Base-by-base conservation (phyloP, 37 sponge, comb jelly and placozoan genomes). In the Bolinopsis microptera region DNA sequence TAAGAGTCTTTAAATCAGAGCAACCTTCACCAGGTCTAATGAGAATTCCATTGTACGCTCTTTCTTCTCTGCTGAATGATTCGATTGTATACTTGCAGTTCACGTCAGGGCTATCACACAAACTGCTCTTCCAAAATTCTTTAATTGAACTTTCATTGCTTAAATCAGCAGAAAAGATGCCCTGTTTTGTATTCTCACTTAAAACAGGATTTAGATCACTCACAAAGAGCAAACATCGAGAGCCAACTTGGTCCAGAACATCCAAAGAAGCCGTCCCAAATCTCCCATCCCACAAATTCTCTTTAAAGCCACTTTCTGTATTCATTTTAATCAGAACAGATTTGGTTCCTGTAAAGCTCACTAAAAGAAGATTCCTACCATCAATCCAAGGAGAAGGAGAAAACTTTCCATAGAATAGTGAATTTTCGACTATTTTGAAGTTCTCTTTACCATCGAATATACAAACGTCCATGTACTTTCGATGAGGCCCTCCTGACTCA, bases 361-460 rank as follows among this genome's bases (percentile, higher is more conserved):
- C 21, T 13, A 77, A 16, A 2, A 77, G 21, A 34, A 77, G 33
- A 77, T 77, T 1, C 27, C 18, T 34, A 28, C 32, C 36, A 18
- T 77, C 80, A 35, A 77, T 35, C 80, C 80, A 77, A 22, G 80
- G 80, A 32, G 80, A 77, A 16, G 80, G 36, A 22, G 80, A 77
- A 32, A 77, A 32, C 0, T 27, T 35, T 1, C 80, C 80, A 18
- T 13, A 77, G 21, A 28, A 77, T 35, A 33, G 36, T 8, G 80
- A 77, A 77, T 77, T 77, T 33, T 27, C 33, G 9, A 77, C 80
- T 16, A 77, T 36, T 33, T 35, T 34, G 9, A 35, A 27, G 32
- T 32, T 31, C 18, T 21, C 80, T 34, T 77, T 32, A 32, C 33
- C 33, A 77, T 16, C 27, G 18, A 77, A 32, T 27, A 77, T 18